A percentile compares a stretch with the other conserved stretches of the same genome.
phyloP scores from a whole-genome alignment of 2,888 invertebrate species.

The Osmoderma eremita region DNA sequence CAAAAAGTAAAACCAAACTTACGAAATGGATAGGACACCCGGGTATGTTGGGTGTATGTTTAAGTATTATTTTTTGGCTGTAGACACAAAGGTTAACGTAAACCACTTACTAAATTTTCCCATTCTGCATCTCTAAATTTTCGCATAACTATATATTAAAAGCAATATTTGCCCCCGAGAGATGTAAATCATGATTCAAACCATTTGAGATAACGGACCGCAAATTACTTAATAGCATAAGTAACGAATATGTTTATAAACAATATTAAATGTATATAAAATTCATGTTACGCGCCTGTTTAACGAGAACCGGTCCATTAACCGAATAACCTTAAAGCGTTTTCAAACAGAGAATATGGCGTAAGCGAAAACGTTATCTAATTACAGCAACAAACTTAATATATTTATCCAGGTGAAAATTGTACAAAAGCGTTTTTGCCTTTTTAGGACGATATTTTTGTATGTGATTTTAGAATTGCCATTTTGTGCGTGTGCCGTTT shows the following conservation, averaged over 20 bases:
- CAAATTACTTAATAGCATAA: slow-evolving; percentile 13
- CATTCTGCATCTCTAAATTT: neutral
- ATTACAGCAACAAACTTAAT: slow-evolving; percentile 40
- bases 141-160: neutral
- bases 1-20: too few relatives aligned
- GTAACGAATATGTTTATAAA: slow-evolving; percentile 10
- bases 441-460: slow-evolving; percentile 63
- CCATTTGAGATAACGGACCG: slow-evolving; percentile 18
- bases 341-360: too few relatives aligned
- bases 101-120: neutral
- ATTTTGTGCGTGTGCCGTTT: slow-evolving; percentile 25
- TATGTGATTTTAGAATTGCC: slow-evolving; percentile 59
- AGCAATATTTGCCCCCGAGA: slow-evolving; percentile 18
- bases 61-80: too few relatives aligned
- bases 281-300: neutral
- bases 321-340: too few relatives aligned
- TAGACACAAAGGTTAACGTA: too few relatives aligned
- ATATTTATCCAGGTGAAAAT: slow-evolving; percentile 61
- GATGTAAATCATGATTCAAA: slow-evolving; percentile 21
- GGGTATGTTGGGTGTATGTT: too few relatives aligned
- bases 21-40: too few relatives aligned
- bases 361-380: too few relatives aligned
- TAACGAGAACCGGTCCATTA: slow-evolving; percentile 22
- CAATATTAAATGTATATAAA: neutral
- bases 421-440: slow-evolving; percentile 63